Evolutionary conservation across 2,113 vertebrate species (phyloP).

Genomic region (Capricornis sumatraensis): DNA sequence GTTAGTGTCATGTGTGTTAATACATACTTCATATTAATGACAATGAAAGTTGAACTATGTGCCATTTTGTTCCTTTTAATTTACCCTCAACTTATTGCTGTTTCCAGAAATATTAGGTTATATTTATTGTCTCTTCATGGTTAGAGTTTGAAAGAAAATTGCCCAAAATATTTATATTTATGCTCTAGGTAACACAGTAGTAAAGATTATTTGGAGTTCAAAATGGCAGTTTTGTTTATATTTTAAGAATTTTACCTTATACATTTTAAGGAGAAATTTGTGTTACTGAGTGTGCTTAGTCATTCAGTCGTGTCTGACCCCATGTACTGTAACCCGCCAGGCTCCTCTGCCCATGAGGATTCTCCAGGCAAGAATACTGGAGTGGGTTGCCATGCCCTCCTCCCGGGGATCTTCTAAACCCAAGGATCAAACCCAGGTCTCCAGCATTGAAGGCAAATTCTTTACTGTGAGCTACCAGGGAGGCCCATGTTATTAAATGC

Average conservation of each 20-base stretch:
- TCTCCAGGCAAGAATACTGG: background rate
- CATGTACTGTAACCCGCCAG: fast-evolving
- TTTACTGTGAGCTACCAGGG: background rate
- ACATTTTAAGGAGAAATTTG: background rate
- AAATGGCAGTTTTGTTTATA: background rate
- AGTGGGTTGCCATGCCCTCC: background rate
- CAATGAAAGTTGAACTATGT: slow-evolving; percentile 27
- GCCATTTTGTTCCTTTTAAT: slow-evolving; percentile 1
- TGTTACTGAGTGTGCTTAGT: background rate
- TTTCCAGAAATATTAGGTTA: background rate
- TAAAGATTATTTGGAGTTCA: background rate
- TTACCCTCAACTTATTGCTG: background rate
- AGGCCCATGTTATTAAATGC: background rate
- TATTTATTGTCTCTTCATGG: background rate
- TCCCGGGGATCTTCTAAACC: background rate
- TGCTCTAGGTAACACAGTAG: background rate
- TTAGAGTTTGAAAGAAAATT: background rate
- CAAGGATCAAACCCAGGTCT: background rate
- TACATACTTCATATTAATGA: background rate
- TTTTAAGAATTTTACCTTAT: slow-evolving; percentile 6
- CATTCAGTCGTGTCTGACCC: background rate
- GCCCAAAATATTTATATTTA: background rate
- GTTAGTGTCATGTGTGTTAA: slow-evolving; percentile 4
- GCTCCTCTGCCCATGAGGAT: background rate
- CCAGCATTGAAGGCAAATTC: background rate